Conservation (phyloP, 2,113 vertebrate genomes). For the Probosciger aterrimus region DNA sequence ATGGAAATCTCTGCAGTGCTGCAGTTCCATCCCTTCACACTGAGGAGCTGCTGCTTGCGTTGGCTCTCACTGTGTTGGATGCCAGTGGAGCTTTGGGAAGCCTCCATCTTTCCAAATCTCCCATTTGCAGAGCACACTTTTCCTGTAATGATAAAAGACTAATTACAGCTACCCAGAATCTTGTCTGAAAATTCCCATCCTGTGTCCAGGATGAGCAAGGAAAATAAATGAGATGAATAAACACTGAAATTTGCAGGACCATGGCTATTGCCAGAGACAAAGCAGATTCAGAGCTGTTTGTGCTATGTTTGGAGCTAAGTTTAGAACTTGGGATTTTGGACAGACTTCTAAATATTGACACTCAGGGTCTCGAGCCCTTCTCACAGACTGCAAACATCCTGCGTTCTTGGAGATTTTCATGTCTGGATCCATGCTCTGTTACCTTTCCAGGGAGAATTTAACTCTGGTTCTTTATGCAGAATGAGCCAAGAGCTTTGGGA, state of each 20-base stretch:
- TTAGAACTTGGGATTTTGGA: background rate
- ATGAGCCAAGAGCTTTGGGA: background rate
- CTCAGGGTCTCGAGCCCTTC: background rate
- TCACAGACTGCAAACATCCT: conserved; percentile 8
- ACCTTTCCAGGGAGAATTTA: conserved; percentile 30
- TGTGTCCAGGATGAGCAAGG: background rate
- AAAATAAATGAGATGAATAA: conserved; percentile 24
- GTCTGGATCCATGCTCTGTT: background rate
- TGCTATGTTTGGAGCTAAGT: conserved; percentile 12
- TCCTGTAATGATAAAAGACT: background rate
- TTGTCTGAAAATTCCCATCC: background rate
- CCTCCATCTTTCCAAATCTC: background rate
- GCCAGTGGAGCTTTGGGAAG: background rate
- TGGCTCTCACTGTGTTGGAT: background rate
- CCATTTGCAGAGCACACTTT: background rate
- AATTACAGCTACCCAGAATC: background rate
- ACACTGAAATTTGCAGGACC: background rate
- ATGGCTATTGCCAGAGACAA: conserved; percentile 11
- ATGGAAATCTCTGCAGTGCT: background rate
- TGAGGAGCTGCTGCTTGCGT: background rate
- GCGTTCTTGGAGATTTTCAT: background rate
- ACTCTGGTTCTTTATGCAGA: background rate
- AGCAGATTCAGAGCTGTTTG: background rate
- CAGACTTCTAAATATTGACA: background rate
- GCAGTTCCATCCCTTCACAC: accelerated